Evolutionary conservation across 2,797 vertebrate genomes (phyloP).

Genomic region (Tapera naevia): DNA sequence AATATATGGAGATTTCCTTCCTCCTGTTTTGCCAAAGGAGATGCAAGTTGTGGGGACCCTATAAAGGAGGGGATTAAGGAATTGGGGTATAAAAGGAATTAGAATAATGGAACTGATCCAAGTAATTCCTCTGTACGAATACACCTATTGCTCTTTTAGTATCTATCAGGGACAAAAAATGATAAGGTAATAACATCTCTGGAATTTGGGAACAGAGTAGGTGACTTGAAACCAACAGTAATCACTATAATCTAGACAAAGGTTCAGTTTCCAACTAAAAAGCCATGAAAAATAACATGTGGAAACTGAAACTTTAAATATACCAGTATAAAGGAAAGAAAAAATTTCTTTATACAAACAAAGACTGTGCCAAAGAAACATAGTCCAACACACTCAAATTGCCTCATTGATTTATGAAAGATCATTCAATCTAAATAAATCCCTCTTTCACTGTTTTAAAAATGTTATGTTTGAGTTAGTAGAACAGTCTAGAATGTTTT

Average conservation of each 20-base stretch:
- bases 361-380: not conserved
- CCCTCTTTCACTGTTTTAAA: not conserved
- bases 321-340: not conserved
- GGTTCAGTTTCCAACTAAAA: not conserved
- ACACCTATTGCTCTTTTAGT: not conserved
- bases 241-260: not conserved
- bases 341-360: not conserved
- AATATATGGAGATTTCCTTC: not conserved
- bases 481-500: not conserved
- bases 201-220: not conserved
- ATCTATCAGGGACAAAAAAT: not conserved
- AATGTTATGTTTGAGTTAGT: not conserved
- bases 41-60: not conserved
- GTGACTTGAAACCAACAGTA: not conserved
- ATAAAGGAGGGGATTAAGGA: not conserved
- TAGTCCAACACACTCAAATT: not conserved
- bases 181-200: not conserved
- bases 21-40: not conserved
- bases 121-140: not conserved
- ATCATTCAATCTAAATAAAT: not conserved
- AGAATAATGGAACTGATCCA: not conserved
- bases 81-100: not conserved
- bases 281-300: not conserved
- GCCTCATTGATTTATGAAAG: not conserved
- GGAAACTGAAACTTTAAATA: not conserved